Base-by-base conservation (phyloP, 2,113 vertebrate species). In the Albula glossodonta region DNA sequence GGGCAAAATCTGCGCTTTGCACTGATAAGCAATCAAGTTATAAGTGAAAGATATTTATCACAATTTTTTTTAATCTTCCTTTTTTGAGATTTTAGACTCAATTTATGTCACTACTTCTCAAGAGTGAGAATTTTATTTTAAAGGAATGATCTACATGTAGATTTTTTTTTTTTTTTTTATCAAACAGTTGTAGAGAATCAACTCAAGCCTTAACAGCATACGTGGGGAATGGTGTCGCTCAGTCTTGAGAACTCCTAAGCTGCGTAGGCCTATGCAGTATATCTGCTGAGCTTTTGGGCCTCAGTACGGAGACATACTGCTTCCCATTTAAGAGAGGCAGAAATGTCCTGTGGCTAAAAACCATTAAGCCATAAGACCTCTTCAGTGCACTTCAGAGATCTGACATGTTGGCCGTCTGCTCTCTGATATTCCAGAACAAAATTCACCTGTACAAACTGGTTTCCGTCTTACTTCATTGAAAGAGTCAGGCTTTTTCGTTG, bases 21-120 rank as follows among this genome's bases (percentile, higher is more conserved):
- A 92, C 93, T 81, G 86, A 85, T 89, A 60, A 56, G 22, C 50
- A 93, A 90, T 92, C 90, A 90, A 80, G 86, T 80, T 49, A 83
- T 83, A 0, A 53, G 85, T 41, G 84, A 57, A 51, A 56, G 49
- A 78, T 77, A 84, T 52, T 79, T 31, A 31, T 60, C 49, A 84
- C 85, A 86, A 53, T 80, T 50, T 86, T 83, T 52, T 51, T 51
- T 15, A 25, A n/a, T 83, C 56, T 49, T 63, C 0, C 84, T 66
- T 84, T 84, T 31, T 80, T 84, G 89, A 87, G 51, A 85, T 90
- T 87, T 90, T 87, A 84, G 13, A 15, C 5, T 0, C 85, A 12
- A 66, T 91, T 80, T 91, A 89, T 88, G 83, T 90, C 88, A 91
- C 90, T 86, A 57, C 49, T 51, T 91, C 80, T 84, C 17, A 19